These are phyloP conservation scores for Elephantulus edwardii DNA, from an alignment of 2,113 vertebrate species.

Conservation along the genomic window DNA sequence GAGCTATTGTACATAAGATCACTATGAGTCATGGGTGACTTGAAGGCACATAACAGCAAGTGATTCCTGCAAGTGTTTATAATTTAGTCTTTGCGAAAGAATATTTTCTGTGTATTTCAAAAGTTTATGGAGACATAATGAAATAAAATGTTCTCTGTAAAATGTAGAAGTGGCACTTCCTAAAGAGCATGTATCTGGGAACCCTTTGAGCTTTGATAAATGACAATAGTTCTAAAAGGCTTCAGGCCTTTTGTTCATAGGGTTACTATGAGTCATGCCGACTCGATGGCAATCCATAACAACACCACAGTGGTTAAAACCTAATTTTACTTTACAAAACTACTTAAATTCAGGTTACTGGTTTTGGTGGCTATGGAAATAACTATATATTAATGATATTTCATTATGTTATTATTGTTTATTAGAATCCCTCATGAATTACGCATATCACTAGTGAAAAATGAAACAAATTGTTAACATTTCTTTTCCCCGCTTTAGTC, in stretches of 20 bases:
- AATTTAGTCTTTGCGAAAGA: not conserved
- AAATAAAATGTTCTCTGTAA: not conserved
- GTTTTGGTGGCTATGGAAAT: not conserved
- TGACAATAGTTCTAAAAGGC: too few species aligned
- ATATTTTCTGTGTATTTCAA: not conserved
- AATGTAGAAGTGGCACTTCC: too few species aligned
- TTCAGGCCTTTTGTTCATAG: too few species aligned
- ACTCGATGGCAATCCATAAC: too few species aligned
- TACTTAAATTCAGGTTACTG: not conserved
- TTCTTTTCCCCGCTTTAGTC: constrained; percentile 15
- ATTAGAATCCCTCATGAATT: not conserved
- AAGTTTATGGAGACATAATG: not conserved
- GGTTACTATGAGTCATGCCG: too few species aligned
- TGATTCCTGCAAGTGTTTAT: not conserved
- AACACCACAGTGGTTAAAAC: not conserved
- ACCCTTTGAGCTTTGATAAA: too few species aligned
- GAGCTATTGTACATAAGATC: too few species aligned
- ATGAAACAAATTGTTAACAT: not conserved
- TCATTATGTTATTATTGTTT: not conserved
- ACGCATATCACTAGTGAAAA: not conserved
- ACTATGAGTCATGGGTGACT: too few species aligned
- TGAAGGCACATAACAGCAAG: too few species aligned
- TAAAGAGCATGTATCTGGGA: too few species aligned
- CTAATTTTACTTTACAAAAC: not conserved
- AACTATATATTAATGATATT: not conserved